Evolutionary conservation across 2,113 vertebrate genomes (phyloP), one percentile per base, ranked within the genome.

Genomic region (Zapus hudsonius): DNA sequence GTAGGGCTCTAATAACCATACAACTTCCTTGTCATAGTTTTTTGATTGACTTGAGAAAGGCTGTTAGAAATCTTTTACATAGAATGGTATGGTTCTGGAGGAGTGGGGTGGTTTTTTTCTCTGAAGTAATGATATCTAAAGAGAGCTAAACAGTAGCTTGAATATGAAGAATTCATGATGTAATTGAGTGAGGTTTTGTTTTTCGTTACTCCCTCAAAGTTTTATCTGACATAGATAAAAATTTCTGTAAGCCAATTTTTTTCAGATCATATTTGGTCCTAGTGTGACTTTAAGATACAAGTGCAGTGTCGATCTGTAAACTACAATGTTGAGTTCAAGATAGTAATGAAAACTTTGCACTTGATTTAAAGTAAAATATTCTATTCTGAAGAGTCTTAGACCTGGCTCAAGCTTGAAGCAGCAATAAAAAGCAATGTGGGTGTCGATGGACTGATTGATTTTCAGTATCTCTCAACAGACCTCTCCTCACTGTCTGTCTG

Each of bases 341-440:
- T 23, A 10, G 33, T 86, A 42, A 55, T 59, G 22, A 78, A 91
- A 91, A 78, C 36, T n/a, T 47, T 78, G 23, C 63, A 72, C 31
- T 70, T 85, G 36, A 81, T 31, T 59, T 69, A 66, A 86, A 63
- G 57, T 42, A 61, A 79, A 74, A 69, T 11, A 79, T 2, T 40
- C 20, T 76, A 13, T 44, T 44, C 22, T 66, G 10, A 6, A 55
- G 2, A 2, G 15, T 59, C 27, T 27, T 12, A 7, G 67, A 33
- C 11, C 33, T 25, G 52, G 59, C 59, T 61, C 11, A 40, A 20
- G 12, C 42, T 82, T 23, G 4, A 12, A 52, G 38, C 25, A 9
- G 44, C 27, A 12, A 15, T 7, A 55, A 33, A 16, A 3, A 2
- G 13, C 16, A 9, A 7, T n/a, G 19, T 20, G 1, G 9, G 15